Conservation (phyloP, 2,797 vertebrate genomes). For the Psittacula echo region DNA sequence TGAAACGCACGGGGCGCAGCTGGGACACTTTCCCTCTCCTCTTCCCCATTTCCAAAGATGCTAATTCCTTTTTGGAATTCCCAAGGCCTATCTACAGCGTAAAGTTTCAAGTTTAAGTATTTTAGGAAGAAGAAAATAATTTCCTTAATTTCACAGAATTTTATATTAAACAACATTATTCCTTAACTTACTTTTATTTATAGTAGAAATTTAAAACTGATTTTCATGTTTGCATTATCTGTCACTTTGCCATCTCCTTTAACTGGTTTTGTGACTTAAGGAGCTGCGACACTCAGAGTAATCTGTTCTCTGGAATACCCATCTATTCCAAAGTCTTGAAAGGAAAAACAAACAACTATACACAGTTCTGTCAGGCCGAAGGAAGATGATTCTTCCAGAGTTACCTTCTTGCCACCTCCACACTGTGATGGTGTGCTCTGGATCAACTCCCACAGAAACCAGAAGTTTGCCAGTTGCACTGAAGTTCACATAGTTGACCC, state of each 20-base stretch:
- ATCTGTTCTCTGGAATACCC: not conserved
- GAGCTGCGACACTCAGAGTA: not conserved
- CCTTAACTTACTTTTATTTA: not conserved
- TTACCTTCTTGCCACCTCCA: constrained; percentile 99
- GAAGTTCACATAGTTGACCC: constrained; percentile 92
- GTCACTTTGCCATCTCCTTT: not conserved
- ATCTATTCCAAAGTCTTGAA: not conserved
- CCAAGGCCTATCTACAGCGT: not conserved
- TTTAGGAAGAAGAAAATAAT: not conserved
- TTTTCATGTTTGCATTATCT: not conserved
- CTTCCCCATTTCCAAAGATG: not conserved
- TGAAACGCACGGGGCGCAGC: not conserved
- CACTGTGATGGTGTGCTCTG: constrained; percentile 92
- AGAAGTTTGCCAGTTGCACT: constrained; percentile 96
- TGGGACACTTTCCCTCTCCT: not conserved
- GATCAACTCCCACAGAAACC: constrained; percentile 93
- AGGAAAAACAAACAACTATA: not conserved
- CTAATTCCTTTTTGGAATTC: not conserved
- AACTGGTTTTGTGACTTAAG: not conserved
- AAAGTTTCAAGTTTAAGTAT: not conserved
- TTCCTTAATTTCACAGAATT: not conserved
- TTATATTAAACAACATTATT: not conserved
- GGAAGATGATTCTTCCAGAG: accelerated
- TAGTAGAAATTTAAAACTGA: not conserved
- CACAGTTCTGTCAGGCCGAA: not conserved